A percentile compares a stretch with the other conserved stretches of the same genome.
Evolutionary conservation across 2,888 invertebrate genomes (phyloP).

Genomic region (Drosophila demipolita): DNA sequence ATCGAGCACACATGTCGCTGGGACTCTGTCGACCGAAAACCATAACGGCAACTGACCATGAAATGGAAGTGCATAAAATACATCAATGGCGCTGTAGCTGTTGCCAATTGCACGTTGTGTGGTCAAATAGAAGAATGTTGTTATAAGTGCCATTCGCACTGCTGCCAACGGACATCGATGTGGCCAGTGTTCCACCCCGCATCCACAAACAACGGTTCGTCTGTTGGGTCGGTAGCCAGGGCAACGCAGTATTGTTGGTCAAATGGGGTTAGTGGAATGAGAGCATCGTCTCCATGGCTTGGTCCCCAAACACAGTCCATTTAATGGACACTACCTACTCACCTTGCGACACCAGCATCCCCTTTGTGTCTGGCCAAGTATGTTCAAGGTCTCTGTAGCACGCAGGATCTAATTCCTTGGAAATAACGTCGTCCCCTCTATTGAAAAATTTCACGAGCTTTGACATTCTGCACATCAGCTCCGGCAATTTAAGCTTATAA

Average conservation of each 20-base stretch:
- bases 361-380: conserved; percentile 6
- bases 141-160: conserved; percentile 32
- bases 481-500: conserved; percentile 70
- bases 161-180: conserved; percentile 25
- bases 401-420: conserved; percentile 45
- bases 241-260: conserved; percentile 22
- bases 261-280: not conserved
- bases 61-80: conserved; percentile 79
- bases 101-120: conserved; percentile 76
- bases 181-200: conserved; percentile 13
- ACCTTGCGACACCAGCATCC: conserved; percentile 22
- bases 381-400: conserved; percentile 18
- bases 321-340: conserved; percentile 16
- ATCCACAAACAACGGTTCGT: conserved; percentile 14
- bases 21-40: conserved; percentile 38
- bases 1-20: conserved; percentile 67
- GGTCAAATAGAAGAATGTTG: conserved; percentile 65
- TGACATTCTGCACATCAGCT: conserved; percentile 73
- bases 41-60: conserved; percentile 79
- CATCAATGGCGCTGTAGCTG: conserved; percentile 60
- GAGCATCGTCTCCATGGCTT: conserved; percentile 6
- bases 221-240: conserved; percentile 42
- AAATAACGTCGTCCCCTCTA: conserved; percentile 28
- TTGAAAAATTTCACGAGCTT: conserved; percentile 47
- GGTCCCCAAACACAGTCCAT: conserved; percentile 21